Percentiles rank a stretch among this genome's conserved stretches.
phyloP scores from a whole-genome alignment of 37 sponge, comb jelly and placozoan genomes.

The Diacarnus erythraeanus region DNA sequence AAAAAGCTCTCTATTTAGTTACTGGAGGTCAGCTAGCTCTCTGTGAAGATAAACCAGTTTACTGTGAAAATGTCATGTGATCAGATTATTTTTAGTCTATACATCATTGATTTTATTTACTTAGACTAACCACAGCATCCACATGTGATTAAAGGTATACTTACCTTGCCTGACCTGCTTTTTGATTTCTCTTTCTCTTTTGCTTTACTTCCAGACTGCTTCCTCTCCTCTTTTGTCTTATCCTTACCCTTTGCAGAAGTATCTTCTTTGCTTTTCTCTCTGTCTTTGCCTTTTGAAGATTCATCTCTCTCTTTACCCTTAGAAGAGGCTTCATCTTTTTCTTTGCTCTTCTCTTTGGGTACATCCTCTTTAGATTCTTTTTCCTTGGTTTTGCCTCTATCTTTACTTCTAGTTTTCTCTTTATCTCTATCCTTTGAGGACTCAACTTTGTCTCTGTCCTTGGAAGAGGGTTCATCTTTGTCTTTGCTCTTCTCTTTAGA shows the following conservation, averaged over 20 bases:
- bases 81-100: no score
- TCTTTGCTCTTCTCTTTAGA: slow-evolving; percentile 16
- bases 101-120: no score
- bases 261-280: slow-evolving; percentile 31
- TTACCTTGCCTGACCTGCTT: not conserved
- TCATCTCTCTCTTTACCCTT: not conserved
- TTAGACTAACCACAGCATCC: no score
- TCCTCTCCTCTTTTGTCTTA: not conserved
- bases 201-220: not conserved
- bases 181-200: not conserved
- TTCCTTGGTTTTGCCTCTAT: not conserved
- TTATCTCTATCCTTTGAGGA: no score
- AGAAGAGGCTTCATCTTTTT: not conserved
- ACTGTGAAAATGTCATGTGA: no score
- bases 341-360: not conserved
- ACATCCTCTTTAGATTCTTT: not conserved
- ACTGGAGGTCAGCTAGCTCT: no score
- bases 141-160: no score
- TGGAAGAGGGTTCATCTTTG: no score
- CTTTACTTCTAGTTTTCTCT: not conserved
- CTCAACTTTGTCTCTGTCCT: no score
- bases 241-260: slow-evolving; percentile 2
- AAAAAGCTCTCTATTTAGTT: no score
- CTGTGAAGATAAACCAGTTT: no score
- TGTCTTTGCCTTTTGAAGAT: not conserved